Conservation (phyloP, 2,888 invertebrate species). For the Magallana nippona region DNA sequence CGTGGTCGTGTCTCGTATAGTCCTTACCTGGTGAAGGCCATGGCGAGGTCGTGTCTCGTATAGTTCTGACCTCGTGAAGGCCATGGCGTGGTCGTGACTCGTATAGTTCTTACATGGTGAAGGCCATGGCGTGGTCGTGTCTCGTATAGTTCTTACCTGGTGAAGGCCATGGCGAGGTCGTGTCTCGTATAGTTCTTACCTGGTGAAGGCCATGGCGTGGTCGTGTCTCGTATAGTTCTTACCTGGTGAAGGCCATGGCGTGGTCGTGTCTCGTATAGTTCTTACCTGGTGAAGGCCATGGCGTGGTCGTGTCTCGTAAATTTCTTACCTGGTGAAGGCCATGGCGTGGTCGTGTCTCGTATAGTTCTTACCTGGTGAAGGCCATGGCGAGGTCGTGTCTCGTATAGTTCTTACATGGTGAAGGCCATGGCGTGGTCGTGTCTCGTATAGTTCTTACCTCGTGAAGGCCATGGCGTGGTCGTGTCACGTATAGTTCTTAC, state of each 20-base stretch:
- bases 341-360: constrained; percentile 45
- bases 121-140: constrained; percentile 48
- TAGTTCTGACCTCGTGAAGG: constrained; percentile 40
- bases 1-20: constrained; percentile 39
- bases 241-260: constrained; percentile 48
- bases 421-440: constrained; percentile 49
- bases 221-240: constrained; percentile 17
- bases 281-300: constrained; percentile 46
- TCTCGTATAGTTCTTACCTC: constrained; percentile 10
- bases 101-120: constrained; percentile 39
- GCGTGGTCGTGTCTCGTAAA: constrained; percentile 41
- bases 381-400: constrained; percentile 46
- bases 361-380: constrained; percentile 39
- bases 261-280: constrained; percentile 35
- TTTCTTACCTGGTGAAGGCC: constrained; percentile 42
- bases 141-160: constrained; percentile 20
- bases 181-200: constrained; percentile 23
- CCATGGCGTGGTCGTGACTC: constrained; percentile 45
- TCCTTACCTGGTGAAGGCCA: constrained; percentile 44
- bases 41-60: constrained; percentile 42
- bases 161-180: constrained; percentile 49
- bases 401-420: constrained; percentile 33
- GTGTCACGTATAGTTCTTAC: constrained; percentile 14
- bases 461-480: constrained; percentile 50
- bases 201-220: constrained; percentile 47